Percentiles rank a stretch among this genome's conserved stretches.
Conservation (phyloP, 1,140 invertebrate genomes). For the Halictus rubicundus region DNA sequence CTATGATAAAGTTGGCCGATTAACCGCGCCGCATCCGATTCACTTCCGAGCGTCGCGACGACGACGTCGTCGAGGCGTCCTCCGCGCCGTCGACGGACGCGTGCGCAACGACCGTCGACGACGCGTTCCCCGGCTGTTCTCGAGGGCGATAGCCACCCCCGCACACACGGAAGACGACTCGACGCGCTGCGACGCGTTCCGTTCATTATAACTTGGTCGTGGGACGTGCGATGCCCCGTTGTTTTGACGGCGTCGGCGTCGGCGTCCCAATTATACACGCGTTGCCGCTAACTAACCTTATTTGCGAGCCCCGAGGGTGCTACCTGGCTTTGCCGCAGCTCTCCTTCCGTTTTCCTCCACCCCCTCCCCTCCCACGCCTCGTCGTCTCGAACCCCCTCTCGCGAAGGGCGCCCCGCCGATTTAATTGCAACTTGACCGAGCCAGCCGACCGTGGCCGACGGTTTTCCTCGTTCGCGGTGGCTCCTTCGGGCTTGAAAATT, state of each 20-base stretch:
- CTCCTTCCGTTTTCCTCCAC: not conserved
- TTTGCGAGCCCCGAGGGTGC: constrained; percentile 70
- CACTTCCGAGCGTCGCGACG: constrained; percentile 14
- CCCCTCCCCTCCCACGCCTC: not conserved
- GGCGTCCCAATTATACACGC: constrained; percentile 75
- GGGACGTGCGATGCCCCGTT: constrained; percentile 68
- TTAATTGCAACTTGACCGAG: constrained; percentile 68
- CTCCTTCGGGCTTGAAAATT: constrained; percentile 34
- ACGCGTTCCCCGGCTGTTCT: not conserved
- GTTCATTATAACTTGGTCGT: constrained; percentile 74
- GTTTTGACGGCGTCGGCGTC: constrained; percentile 69
- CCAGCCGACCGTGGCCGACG: constrained; percentile 24
- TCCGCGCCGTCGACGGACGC: not conserved
- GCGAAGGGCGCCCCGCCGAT: constrained; percentile 47
- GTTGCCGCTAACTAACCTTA: constrained; percentile 77
- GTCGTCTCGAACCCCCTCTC: not conserved
- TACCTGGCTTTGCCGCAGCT: constrained; percentile 32
- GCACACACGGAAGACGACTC: constrained; percentile 18
- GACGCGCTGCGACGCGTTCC: constrained; percentile 31
- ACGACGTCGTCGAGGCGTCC: constrained; percentile 6
- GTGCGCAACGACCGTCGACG: constrained; percentile 28
- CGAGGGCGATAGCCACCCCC: not conserved
- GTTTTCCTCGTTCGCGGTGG: constrained; percentile 1
- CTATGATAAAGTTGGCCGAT: constrained; percentile 72
- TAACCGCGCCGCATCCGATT: constrained; percentile 53